A percentile compares a stretch with the other conserved stretches of the same genome.
phyloP scores from a whole-genome alignment of 2,113 vertebrate genomes.

The Lasiurus cinereus region DNA sequence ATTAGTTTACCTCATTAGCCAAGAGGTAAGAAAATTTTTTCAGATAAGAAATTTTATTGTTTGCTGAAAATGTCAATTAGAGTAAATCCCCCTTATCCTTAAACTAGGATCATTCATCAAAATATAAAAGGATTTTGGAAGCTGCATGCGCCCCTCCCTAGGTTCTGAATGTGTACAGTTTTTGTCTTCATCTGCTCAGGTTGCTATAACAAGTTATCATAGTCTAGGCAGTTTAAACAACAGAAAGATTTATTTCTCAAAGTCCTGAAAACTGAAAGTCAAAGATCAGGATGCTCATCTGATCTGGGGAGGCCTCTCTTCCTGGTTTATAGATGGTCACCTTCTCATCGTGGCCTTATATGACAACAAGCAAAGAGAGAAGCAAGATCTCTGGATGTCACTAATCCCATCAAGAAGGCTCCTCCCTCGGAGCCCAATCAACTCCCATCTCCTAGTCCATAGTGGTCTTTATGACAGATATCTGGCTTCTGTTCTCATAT shows the following conservation, averaged over 20 bases:
- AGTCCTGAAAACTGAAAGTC: background rate
- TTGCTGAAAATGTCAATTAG: slow-evolving; percentile 11
- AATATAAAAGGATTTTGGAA: too few species aligned
- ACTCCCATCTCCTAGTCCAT: background rate
- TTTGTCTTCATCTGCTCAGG: background rate
- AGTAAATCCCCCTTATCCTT: background rate
- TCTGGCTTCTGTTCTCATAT: background rate
- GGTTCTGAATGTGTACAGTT: accelerated
- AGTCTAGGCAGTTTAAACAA: accelerated
- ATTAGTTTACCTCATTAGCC: background rate
- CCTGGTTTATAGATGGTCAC: background rate
- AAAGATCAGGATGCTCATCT: background rate
- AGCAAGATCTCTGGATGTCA: background rate
- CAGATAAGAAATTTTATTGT: background rate
- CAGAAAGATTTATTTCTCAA: background rate
- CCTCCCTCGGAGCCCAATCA: background rate
- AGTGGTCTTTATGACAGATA: accelerated
- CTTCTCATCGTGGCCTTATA: background rate
- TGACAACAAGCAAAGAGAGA: background rate
- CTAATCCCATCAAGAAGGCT: accelerated
- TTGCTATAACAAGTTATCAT: too few species aligned
- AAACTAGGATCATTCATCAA: background rate
- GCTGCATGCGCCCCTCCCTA: accelerated
- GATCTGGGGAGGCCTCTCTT: background rate
- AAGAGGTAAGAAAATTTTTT: background rate